Conservation (phyloP, 2,797 vertebrate genomes). For the Arctocebus calabarensis region DNA sequence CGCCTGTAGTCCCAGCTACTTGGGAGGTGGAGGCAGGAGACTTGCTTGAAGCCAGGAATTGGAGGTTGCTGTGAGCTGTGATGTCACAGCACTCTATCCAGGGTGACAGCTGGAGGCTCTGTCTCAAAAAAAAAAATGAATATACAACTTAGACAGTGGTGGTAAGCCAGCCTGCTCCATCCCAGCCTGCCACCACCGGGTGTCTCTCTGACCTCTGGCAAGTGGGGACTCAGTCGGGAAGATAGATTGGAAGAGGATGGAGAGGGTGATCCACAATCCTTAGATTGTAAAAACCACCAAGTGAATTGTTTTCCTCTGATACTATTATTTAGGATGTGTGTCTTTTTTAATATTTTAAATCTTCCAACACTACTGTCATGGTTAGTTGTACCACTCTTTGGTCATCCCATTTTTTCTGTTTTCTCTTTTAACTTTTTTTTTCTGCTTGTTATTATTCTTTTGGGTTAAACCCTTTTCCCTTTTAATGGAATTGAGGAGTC, state of each 20-base stretch:
- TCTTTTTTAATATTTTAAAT: neutral
- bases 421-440: too few relatives aligned
- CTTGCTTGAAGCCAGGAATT: too few relatives aligned
- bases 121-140: too few relatives aligned
- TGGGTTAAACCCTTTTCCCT: neutral
- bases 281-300: too few relatives aligned
- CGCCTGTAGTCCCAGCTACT: too few relatives aligned
- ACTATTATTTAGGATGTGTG: neutral
- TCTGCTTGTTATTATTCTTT: too few relatives aligned
- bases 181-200: neutral
- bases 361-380: neutral
- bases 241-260: neutral
- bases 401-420: neutral
- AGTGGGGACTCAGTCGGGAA: slow-evolving; percentile 19
- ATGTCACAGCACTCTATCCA: too few relatives aligned
- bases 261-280: neutral
- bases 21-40: too few relatives aligned
- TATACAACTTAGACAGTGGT: too few relatives aligned
- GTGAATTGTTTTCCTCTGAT: neutral
- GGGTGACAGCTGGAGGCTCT: too few relatives aligned
- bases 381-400: neutral
- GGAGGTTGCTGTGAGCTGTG: too few relatives aligned
- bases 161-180: neutral
- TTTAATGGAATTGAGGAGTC: neutral
- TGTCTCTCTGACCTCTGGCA: neutral